Percentiles rank a stretch among this genome's conserved stretches.
Conservation (phyloP, 2,797 vertebrate species). For the Halcyon leucocephala region DNA sequence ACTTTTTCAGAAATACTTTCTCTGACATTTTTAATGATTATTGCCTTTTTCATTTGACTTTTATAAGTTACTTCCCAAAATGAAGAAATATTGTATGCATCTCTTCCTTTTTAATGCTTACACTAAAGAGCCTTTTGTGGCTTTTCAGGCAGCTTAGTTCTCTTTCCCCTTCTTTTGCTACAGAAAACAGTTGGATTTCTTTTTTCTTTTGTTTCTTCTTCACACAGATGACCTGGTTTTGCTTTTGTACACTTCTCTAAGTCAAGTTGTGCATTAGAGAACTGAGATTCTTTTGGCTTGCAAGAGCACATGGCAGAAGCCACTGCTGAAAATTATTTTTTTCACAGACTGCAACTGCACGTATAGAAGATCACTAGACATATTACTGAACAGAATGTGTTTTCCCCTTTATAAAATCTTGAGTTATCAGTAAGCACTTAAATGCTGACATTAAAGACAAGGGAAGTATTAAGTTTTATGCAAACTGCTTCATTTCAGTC, state of each 20-base stretch:
- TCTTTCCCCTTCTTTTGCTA: neutral
- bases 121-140: neutral
- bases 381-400: neutral
- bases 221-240: neutral
- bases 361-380: neutral
- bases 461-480: neutral
- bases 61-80: neutral
- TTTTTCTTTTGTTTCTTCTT: neutral
- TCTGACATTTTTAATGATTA: neutral
- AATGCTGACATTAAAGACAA: neutral
- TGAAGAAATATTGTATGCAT: neutral
- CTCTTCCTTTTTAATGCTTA: neutral
- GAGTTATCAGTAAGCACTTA: neutral
- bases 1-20: neutral
- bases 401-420: neutral
- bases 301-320: neutral
- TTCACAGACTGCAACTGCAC: neutral
- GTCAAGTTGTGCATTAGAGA: neutral
- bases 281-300: neutral
- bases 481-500: neutral
- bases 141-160: neutral
- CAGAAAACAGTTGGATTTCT: slow-evolving; percentile 17
- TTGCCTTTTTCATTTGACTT: neutral
- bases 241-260: neutral
- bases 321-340: neutral